phyloP scores from a whole-genome alignment of 2,888 invertebrate genomes.

The Eristalis pertinax region DNA sequence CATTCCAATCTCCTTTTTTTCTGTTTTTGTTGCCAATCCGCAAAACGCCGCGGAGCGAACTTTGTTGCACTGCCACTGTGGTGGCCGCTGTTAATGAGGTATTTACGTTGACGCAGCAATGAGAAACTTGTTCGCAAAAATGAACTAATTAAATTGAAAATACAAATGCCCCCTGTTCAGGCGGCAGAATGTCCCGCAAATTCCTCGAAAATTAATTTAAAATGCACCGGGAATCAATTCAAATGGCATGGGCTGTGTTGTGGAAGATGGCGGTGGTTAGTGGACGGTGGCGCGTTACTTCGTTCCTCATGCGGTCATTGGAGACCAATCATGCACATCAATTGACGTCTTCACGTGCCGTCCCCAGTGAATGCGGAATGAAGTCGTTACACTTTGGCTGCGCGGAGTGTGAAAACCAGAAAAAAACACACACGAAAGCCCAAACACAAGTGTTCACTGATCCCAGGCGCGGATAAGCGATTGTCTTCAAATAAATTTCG shows the following conservation, averaged over 20 bases:
- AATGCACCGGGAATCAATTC: constrained; percentile 8
- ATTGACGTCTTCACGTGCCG: constrained; percentile 40
- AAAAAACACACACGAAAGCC: not conserved
- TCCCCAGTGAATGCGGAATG: constrained; percentile 42
- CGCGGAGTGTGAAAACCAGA: constrained; percentile 29
- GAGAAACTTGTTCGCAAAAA: constrained; percentile 21
- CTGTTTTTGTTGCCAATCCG: constrained; percentile 2
- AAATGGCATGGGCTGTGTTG: constrained; percentile 2
- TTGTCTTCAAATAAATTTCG: constrained; percentile 50
- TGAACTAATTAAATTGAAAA: constrained; percentile 57
- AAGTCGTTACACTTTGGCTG: constrained; percentile 42
- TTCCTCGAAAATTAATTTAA: constrained; percentile 50
- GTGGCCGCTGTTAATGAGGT: constrained; percentile 37
- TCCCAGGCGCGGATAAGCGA: constrained; percentile 53
- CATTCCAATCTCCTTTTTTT: constrained; percentile 1
- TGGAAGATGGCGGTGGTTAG: too few species aligned
- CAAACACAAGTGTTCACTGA: constrained; percentile 26
- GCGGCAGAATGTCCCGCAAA: constrained; percentile 10
- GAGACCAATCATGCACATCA: constrained; percentile 6
- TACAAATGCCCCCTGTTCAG: constrained; percentile 15
- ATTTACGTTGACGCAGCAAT: constrained; percentile 33
- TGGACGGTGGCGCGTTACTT: too few species aligned
- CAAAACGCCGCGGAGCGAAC: constrained; percentile 43
- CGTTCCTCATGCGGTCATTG: too few species aligned
- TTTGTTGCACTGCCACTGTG: constrained; percentile 28